phyloP scores from a whole-genome alignment of 2,113 vertebrate genomes.

The Carlito syrichta region DNA sequence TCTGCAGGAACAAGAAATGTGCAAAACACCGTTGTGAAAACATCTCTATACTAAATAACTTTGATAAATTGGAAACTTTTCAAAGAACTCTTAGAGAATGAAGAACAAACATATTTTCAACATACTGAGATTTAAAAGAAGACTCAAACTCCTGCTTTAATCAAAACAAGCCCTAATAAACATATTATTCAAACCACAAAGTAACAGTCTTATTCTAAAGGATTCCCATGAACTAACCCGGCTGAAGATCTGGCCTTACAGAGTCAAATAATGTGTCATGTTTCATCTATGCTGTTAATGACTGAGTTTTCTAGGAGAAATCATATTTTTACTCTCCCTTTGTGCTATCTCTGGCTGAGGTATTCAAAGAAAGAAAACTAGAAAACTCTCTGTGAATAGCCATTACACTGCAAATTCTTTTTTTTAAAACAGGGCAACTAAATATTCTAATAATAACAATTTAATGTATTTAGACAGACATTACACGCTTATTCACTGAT shows the following conservation, averaged over 20 bases:
- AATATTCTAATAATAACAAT: not conserved
- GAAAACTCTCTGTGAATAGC: slow-evolving; percentile 11
- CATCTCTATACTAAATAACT: not conserved
- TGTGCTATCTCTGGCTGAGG: not conserved
- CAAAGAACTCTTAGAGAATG: slow-evolving; percentile 40
- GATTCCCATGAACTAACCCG: not conserved
- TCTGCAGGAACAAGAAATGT: not conserved
- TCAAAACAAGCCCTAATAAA: slow-evolving; percentile 22
- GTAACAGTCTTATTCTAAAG: not conserved
- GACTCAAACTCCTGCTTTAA: not conserved
- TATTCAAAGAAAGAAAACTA: slow-evolving; percentile 28
- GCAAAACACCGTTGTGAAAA: not conserved
- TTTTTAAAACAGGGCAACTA: slow-evolving; percentile 30
- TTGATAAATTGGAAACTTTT: slow-evolving; percentile 28
- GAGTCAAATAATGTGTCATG: not conserved
- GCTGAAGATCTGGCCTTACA: not conserved
- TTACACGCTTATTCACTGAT: not conserved
- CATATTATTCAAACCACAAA: not conserved
- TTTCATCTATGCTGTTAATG: not conserved
- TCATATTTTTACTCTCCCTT: not conserved
- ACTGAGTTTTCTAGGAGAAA: not conserved
- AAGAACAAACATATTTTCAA: slow-evolving; percentile 12
- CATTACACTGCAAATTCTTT: not conserved
- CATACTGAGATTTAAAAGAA: not conserved
- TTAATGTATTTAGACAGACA: not conserved